Evolutionary conservation across 2,888 invertebrate genomes (phyloP).

Genomic region (Macroteleia sp.): DNA sequence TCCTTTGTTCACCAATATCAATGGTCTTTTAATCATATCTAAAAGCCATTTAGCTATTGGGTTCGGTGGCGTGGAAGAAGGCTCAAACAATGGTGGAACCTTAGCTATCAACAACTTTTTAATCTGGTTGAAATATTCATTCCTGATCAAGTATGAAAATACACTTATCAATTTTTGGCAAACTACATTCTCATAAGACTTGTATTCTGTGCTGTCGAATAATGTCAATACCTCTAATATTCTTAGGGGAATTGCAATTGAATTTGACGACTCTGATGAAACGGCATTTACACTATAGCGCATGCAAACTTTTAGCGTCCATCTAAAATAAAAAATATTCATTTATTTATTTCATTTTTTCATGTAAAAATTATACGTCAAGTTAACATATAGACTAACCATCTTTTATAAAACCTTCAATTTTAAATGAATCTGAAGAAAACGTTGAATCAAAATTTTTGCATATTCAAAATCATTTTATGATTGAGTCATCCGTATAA

Average conservation of each 20-base stretch:
- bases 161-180: constrained; percentile 81
- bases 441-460: no score
- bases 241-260: constrained; percentile 90
- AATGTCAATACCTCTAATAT: constrained; percentile 91
- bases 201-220: constrained; percentile 81
- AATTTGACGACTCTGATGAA: constrained; percentile 78
- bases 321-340: constrained; percentile 78
- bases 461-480: no score
- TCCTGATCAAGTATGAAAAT: constrained; percentile 78
- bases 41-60: constrained; percentile 89
- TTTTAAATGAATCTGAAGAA: no score
- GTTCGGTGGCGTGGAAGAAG: constrained; percentile 88
- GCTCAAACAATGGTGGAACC: constrained; percentile 87
- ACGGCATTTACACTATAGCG: constrained; percentile 84
- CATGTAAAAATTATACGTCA: no score
- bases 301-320: constrained; percentile 85
- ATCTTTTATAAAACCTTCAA: no score
- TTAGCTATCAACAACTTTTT: constrained; percentile 88
- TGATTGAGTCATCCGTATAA: no score
- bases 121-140: constrained; percentile 89
- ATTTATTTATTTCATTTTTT: no score
- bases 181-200: constrained; percentile 65
- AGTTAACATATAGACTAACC: no score
- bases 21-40: constrained; percentile 90
- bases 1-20: constrained; percentile 86